Evolutionary conservation across 1,140 invertebrate genomes (phyloP), one percentile per base, ranked within the genome.

Genomic region (Berghia stephanieae): DNA sequence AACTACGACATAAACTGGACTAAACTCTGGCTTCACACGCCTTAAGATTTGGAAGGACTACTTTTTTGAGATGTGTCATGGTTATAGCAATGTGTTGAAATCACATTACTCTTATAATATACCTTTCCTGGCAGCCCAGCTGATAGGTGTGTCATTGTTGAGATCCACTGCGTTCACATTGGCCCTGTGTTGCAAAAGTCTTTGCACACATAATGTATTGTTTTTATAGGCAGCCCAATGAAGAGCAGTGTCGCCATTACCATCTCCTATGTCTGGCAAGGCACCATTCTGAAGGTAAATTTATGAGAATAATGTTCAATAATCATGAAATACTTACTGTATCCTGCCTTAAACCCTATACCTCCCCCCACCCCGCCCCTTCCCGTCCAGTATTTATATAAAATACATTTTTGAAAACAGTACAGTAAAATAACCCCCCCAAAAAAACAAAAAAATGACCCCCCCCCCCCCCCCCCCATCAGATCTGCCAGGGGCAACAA

Each of bases 71-170:
- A 10, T 63, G 27, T 10, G 27, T 16, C 57, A 63, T 63, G 57
- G 27, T 10, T 63, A 63, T 63, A 63, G 10, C 8, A 31, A 8
- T 27, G 8, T 10, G 13, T 16, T 16, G 13, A 10, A 10, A 63
- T 13, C 68, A 43, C 34, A n/a, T n/a, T n/a, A 21, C 68, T 24
- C 24, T 55, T 27, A 76, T 38, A 60, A n/a, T n/a, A 10, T 68
- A 76, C 74, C 74, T 1, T 96, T 94, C 79, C 96, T 92, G 44
- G 98, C 96, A 1, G 98, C 97, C 96, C 96, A 99, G 91, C 82
- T 84, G 1, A 88, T 52, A 16, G 87, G 84, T 6, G 86, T 87
- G 67, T 89, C 82, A 43, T 82, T 72, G 79, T 91, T 91, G 72
- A 87, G 87, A 79, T 92, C 91, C n/a, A 81, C 71, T 5, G 85